Conservation (phyloP, 2,113 vertebrate species). For the Onychorhynchus coronatus region DNA sequence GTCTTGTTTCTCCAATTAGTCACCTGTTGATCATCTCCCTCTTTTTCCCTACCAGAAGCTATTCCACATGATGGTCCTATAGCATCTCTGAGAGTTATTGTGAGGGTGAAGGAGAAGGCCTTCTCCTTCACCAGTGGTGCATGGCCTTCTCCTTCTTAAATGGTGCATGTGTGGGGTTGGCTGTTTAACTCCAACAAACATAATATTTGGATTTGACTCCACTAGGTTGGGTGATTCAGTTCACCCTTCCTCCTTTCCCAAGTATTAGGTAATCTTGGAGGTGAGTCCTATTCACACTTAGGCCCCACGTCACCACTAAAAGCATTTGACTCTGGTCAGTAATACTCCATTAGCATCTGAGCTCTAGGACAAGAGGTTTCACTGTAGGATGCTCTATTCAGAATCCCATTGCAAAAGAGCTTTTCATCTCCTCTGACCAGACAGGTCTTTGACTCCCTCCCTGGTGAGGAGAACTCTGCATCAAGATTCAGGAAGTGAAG, state of each 20-base stretch:
- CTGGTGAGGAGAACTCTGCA: neutral
- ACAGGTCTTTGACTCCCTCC: neutral
- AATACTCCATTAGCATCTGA: neutral
- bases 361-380: neutral
- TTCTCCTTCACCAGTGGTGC: too few species aligned
- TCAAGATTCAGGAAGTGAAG: neutral
- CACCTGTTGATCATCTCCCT: neutral
- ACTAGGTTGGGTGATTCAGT: neutral
- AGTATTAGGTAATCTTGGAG: neutral
- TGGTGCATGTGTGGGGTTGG: fast-evolving
- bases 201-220: neutral
- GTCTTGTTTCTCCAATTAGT: neutral
- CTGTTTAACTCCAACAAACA: neutral
- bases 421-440: neutral
- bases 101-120: neutral
- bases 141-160: too few species aligned
- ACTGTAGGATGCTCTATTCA: neutral
- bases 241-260: neutral
- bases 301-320: too few species aligned
- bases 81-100: neutral
- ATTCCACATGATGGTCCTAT: neutral
- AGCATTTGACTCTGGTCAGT: neutral
- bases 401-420: neutral
- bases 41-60: neutral
- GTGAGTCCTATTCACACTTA: neutral